phyloP scores from a whole-genome alignment of 2,888 invertebrate species.

The Cataglyphis albicans region DNA sequence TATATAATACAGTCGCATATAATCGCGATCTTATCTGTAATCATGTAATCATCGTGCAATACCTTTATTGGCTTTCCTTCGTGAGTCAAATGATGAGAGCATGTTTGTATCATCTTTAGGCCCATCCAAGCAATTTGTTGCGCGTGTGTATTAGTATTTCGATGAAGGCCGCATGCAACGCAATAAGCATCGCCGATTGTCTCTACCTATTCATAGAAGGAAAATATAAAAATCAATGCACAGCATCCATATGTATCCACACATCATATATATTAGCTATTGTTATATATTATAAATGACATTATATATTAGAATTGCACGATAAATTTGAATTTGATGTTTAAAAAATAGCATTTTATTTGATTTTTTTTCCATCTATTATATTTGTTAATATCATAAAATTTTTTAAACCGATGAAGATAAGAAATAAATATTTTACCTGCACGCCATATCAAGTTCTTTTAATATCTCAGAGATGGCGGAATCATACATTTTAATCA shows the following conservation, averaged over 20 bases:
- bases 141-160: slow-evolving; percentile 94
- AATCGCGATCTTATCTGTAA: slow-evolving; percentile 38
- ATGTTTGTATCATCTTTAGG: slow-evolving; percentile 96
- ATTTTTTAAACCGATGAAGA: not conserved
- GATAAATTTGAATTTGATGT: slow-evolving; percentile 32
- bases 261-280: not conserved
- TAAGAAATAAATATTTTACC: slow-evolving; percentile 4
- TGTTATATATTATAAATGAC: not conserved
- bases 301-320: slow-evolving; percentile 2
- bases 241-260: slow-evolving; percentile 30
- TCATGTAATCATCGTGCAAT: slow-evolving; percentile 60
- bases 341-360: not conserved
- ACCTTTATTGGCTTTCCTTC: slow-evolving; percentile 97
- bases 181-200: slow-evolving; percentile 99
- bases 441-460: not conserved
- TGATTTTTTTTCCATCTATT: not conserved
- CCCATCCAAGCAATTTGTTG: slow-evolving; percentile 99
- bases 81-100: slow-evolving; percentile 94
- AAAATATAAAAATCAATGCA: slow-evolving; percentile 28
- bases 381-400: slow-evolving; percentile 8
- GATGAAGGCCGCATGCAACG: slow-evolving; percentile 97
- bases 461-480: slow-evolving; percentile 35
- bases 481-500: not conserved
- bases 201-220: slow-evolving; percentile 90
- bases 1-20: slow-evolving; percentile 2